These are phyloP conservation scores for Ormyrus rosae DNA, from an alignment of 2,888 invertebrate genomes.

Conservation along the genomic window DNA sequence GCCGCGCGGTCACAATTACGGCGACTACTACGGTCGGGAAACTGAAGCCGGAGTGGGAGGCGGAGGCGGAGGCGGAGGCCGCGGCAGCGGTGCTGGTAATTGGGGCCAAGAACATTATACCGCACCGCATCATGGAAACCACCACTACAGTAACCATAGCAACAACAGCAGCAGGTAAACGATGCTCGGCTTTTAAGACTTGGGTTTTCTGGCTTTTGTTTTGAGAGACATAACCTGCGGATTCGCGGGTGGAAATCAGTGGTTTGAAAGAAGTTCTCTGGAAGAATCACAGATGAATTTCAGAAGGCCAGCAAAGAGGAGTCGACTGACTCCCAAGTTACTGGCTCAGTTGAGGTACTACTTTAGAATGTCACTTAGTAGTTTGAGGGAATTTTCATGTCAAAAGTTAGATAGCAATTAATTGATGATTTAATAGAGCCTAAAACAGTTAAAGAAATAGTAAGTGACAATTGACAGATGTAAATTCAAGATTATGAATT, in stretches of 20 bases:
- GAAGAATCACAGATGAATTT: slow-evolving; percentile 34
- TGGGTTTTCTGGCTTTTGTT: slow-evolving; percentile 2
- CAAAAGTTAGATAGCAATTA: background rate
- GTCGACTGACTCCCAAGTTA: slow-evolving; percentile 70
- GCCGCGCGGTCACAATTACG: slow-evolving; percentile 51
- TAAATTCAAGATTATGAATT: too few relatives aligned
- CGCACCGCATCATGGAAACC: slow-evolving; percentile 79
- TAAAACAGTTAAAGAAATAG: too few relatives aligned
- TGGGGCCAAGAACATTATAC: slow-evolving; percentile 71
- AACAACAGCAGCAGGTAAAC: slow-evolving; percentile 66
- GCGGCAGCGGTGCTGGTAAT: slow-evolving; percentile 59
- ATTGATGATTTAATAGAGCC: background rate
- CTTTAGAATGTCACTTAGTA: background rate
- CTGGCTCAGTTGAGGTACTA: slow-evolving; percentile 69
- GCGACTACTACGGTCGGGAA: slow-evolving; percentile 53
- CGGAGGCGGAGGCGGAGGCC: slow-evolving; percentile 57
- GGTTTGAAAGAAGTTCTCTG: background rate
- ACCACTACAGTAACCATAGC: slow-evolving; percentile 79
- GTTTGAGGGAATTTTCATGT: background rate
- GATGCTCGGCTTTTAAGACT: background rate
- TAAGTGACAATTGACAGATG: too few relatives aligned
- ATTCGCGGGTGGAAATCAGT: background rate
- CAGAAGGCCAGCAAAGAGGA: slow-evolving; percentile 59
- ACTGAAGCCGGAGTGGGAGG: slow-evolving; percentile 55
- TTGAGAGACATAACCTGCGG: background rate